Evolutionary conservation across 1,140 invertebrate genomes (phyloP), one percentile per base, ranked within the genome.

Genomic region (Bactericera cockerelli): DNA sequence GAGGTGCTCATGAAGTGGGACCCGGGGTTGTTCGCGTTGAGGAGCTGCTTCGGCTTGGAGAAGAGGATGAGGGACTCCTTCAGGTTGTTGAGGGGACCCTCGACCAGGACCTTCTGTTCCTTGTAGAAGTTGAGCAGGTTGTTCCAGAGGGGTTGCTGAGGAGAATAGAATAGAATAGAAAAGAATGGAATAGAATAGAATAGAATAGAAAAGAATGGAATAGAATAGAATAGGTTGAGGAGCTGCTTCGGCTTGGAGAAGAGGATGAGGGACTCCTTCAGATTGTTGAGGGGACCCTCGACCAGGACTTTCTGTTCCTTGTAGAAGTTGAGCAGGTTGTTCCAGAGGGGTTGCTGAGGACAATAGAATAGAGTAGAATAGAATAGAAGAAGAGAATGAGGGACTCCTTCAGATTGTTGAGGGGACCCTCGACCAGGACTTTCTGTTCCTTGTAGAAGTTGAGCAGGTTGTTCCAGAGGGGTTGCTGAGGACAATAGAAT

Each of bases 381-480:
- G 21, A 13, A 13, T n/a, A n/a, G n/a, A n/a, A n/a, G n/a, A n/a
- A n/a, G n/a, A n/a, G n/a, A n/a, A n/a, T 95, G 68, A 92, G 81
- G 0, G 90, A 94, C 69, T 98, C 92, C 70, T 98, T 98, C 1
- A 99, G 75, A 73, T 98, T 98, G 60, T 91, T 98, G 10, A 99
- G 73, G 0, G 96, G 94, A 1, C 97, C 97, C 75, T 99, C 97
- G 0, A 98, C 95, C 2, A 99, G 75, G 26, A 97, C 92, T 68
- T 93, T 91, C 63, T 96, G 89, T 68, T 99, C 95, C 69, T 99
- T 99, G 75, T 96, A 99, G 68, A 96, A 97, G 33, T 88, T 92
- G 21, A 99, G 75, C 60, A 99, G 74, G 69, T 99, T 93, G 71
- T 99, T 98, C 96, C 97, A 99, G 0, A 99, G 74, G 0, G 92